A percentile compares a stretch with the other conserved stretches of the same genome.
These are phyloP conservation scores for Epizoanthus fatuus DNA, from an alignment of 92 coral and sea anemone species.

Conservation along the genomic window DNA sequence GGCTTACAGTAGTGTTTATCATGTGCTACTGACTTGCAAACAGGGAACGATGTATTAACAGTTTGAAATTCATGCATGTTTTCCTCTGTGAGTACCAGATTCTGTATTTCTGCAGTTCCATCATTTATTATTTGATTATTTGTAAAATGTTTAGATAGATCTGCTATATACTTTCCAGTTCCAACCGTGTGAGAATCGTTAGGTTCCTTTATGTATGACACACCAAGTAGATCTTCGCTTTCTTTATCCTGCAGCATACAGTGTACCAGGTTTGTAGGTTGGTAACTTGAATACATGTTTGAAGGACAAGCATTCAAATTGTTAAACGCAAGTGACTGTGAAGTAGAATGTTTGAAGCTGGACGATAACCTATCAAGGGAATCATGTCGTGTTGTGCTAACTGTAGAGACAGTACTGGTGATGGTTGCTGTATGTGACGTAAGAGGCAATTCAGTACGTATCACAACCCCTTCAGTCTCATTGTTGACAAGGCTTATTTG, in stretches of 20 bases:
- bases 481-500: background rate
- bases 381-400: background rate
- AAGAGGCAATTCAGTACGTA: background rate
- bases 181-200: background rate
- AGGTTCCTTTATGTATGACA: background rate
- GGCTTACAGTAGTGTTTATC: background rate
- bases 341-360: background rate
- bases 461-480: background rate
- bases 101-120: background rate
- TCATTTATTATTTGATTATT: background rate
- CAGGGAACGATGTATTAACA: background rate
- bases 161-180: constrained; percentile 5
- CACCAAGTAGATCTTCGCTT: background rate
- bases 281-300: background rate
- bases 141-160: background rate
- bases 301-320: background rate
- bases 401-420: background rate
- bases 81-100: background rate
- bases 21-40: background rate
- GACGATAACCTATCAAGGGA: background rate
- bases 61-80: background rate
- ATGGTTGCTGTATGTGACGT: background rate
- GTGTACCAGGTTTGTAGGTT: background rate
- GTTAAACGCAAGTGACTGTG: background rate
- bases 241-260: background rate